A percentile compares a stretch with the other conserved stretches of the same genome.
phyloP scores from a whole-genome alignment of 64 coral and sea anemone species.

The Actinia equina region DNA sequence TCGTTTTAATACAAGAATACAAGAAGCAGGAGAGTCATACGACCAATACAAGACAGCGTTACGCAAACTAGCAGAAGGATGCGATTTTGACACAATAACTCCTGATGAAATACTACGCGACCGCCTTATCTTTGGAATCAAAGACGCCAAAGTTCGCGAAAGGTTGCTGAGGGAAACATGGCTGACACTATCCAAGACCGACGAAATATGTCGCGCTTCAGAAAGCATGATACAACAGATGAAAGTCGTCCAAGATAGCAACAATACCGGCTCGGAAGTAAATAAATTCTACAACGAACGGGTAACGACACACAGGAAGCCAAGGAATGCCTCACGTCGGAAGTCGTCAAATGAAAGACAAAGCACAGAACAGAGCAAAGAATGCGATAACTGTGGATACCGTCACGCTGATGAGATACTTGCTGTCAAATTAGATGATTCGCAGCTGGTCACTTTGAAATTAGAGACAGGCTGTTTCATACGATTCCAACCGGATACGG shows the following conservation, averaged over 20 bases:
- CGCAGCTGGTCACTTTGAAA: slow-evolving; percentile 32
- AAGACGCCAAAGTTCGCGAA: slow-evolving; percentile 10
- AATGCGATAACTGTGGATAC: slow-evolving; percentile 34
- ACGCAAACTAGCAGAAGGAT: slow-evolving; percentile 20
- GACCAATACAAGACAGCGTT: slow-evolving; percentile 21
- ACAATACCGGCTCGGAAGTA: not conserved
- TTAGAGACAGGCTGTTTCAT: slow-evolving; percentile 24
- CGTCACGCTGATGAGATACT: not conserved
- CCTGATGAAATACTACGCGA: slow-evolving; percentile 16
- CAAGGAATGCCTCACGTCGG: not conserved
- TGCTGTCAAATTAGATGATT: slow-evolving; percentile 8
- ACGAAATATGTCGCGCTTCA: slow-evolving; percentile 37
- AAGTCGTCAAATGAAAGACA: not conserved
- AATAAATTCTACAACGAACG: not conserved
- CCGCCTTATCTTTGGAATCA: slow-evolving; percentile 15
- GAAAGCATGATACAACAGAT: slow-evolving; percentile 34
- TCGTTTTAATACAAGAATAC: slow-evolving; percentile 13
- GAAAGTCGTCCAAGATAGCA: slow-evolving; percentile 15
- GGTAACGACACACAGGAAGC: not conserved
- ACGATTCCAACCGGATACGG: slow-evolving; percentile 19
- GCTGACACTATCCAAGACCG: slow-evolving; percentile 35
- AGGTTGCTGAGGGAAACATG: slow-evolving; percentile 30
- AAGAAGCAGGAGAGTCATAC: slow-evolving; percentile 31
- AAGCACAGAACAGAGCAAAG: not conserved
- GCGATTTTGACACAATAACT: slow-evolving; percentile 16